phyloP scores from a whole-genome alignment of 1,140 invertebrate genomes.

The Mactra quadrangularis region DNA sequence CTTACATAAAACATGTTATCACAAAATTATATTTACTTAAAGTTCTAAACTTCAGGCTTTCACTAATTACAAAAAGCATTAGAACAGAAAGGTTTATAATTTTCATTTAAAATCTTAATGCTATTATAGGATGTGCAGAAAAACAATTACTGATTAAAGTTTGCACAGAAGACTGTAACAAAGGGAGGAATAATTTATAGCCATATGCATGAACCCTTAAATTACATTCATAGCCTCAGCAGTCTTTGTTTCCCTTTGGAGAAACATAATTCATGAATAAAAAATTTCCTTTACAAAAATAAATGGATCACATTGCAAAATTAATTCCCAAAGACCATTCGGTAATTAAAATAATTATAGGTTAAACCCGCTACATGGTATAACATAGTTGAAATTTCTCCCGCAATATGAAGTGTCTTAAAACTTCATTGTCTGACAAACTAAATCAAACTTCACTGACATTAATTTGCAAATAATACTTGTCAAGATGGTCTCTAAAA shows the following conservation, averaged over 20 bases:
- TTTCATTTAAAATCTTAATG: no score
- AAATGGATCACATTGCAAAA: slow-evolving; percentile 46
- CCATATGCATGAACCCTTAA: slow-evolving; percentile 14
- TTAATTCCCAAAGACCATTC: slow-evolving; percentile 10
- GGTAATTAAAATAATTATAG: slow-evolving; percentile 50
- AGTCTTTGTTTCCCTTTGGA: neutral
- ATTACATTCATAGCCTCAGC: neutral
- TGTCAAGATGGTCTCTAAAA: no score
- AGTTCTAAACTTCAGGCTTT: no score
- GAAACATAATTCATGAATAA: slow-evolving; percentile 1
- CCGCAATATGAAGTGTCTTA: neutral
- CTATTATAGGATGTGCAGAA: no score
- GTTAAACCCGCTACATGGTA: neutral
- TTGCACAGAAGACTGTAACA: neutral
- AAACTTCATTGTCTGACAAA: no score
- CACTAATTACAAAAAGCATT: no score
- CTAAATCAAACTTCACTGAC: no score
- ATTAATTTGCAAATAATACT: no score
- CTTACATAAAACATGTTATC: no score
- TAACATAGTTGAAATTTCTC: neutral
- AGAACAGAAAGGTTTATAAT: no score
- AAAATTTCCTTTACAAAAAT: slow-evolving; percentile 14
- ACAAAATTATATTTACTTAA: no score
- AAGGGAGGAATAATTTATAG: neutral
- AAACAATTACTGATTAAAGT: no score